Base-by-base conservation (phyloP, 2,888 invertebrate genomes). In the Seira ritae region DNA sequence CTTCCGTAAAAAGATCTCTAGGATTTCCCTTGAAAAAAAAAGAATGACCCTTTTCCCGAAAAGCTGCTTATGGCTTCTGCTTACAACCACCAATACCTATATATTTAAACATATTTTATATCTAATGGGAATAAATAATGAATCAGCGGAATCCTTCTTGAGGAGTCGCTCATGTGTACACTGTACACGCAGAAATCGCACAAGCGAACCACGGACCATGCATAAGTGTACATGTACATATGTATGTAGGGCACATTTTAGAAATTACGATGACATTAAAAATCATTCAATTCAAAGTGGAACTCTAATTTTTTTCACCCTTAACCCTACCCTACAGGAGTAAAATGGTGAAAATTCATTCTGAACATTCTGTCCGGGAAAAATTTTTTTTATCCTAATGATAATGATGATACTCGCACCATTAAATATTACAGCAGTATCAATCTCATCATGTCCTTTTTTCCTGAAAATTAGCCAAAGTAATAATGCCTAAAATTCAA, bases 91-190 rank as follows among this genome's bases (percentile, higher is more conserved):
- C n/a, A n/a, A n/a, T n/a, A n/a, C n/a, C n/a, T n/a, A n/a, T n/a
- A n/a, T n/a, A n/a, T n/a, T n/a, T n/a, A n/a, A n/a, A n/a, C 50
- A 50, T 50, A 15, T 15, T 8, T 50, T 62, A 20, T 20, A 62
- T 22, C n/a, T 62, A 62, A 62, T 62, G 62, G 62, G 62, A 62
- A 62, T 62, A 62, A 62, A 62, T 62, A 62, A 20, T 62, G 62
- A 62, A 20, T 62, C 62, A 62, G 62, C 62, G 20, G 22, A 62
- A 62, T 62, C 62, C 19, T 62, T 62, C 62, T 62, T 20, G 2
- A 62, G 62, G n/a, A 20, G 19, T 62, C 22, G 62, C 10, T 62
- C 62, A 62, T 62, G 62, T 62, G 62, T n/a, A n/a, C n/a, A n/a
- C n/a, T n/a, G n/a, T n/a, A n/a, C n/a, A n/a, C 62, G 19, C 20